Evolutionary conservation across 2,888 invertebrate genomes (phyloP), one percentile per base, ranked within the genome.

Genomic region (Heterodera filipjevi): DNA sequence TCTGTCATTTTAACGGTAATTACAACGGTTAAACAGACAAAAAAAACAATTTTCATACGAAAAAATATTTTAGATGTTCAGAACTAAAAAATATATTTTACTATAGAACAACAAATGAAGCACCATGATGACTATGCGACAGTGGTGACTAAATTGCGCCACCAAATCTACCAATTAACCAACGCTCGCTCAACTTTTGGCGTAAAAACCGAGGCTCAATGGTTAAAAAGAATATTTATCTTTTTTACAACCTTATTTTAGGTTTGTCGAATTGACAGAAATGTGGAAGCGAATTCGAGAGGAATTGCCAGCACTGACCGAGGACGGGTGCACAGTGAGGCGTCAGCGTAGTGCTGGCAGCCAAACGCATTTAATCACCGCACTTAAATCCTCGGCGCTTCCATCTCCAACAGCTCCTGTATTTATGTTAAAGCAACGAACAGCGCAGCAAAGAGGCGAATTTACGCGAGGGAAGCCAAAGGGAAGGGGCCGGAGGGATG

Each of bases 241-340:
- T n/a, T 27, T n/a, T 59, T 27, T 3, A 59, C 8, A 32, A 33
- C 10, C 10, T 33, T 12, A 14, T 68, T 32, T 22, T n/a, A 74
- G 74, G 74, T 75, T 75, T 39, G 19, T n/a, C 27, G 44, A 32
- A 6, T 6, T 75, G 33, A 12, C 44, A 32, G 75, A 53, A 33
- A 44, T 32, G 22, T 75, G 75, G 75, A 59, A 49, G 22, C 46
- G n/a, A 75, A 75, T 75, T 44, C 66, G 46, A 33, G 66, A 35
- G n/a, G 75, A 75, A n/a, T 27, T 64, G 27, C 59, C n/a, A 19
- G 19, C 30, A 27, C n/a, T 75, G 33, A 75, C 75, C 2, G 75
- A 75, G 30, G 75, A 75, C 30, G 75, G 75, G 0, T 75, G 75
- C 30, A 75, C 75, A 12, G 44, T 75, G 12, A 75, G 32, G 44